A percentile compares a stretch with the other conserved stretches of the same genome.
phyloP scores from a whole-genome alignment of 2,113 vertebrate species.

The Struthio camelus region DNA sequence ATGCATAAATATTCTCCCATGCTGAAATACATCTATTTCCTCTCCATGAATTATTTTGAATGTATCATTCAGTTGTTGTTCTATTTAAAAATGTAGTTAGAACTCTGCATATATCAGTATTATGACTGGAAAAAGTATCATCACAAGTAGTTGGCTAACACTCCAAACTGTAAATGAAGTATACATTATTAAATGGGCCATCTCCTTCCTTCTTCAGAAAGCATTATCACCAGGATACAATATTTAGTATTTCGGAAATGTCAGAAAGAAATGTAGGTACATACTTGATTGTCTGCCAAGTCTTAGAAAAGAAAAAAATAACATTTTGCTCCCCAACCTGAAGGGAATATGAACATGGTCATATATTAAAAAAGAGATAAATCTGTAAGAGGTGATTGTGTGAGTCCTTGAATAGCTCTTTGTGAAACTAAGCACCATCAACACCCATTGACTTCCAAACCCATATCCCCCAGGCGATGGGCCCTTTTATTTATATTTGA shows the following conservation, averaged over 20 bases:
- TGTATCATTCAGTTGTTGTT: conserved; percentile 73
- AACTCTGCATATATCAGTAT: conserved; percentile 63
- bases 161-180: conserved; percentile 72
- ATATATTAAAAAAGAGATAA: conserved; percentile 30
- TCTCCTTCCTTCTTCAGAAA: conserved; percentile 40
- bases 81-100: conserved; percentile 74
- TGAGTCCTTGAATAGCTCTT: conserved; percentile 12
- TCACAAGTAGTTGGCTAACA: conserved; percentile 52
- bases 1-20: conserved; percentile 84
- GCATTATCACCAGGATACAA: conserved; percentile 58
- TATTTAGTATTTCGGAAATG: conserved; percentile 62
- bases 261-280: conserved; percentile 53
- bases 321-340: conserved; percentile 24
- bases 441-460: conserved; percentile 4
- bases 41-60: conserved; percentile 78
- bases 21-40: conserved; percentile 79
- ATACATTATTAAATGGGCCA: conserved; percentile 72
- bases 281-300: conserved; percentile 51
- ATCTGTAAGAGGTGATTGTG: conserved; percentile 20
- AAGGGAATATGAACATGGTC: conserved; percentile 33
- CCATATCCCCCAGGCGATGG: conserved; percentile 3
- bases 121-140: conserved; percentile 63
- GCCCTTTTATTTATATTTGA: conserved; percentile 46
- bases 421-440: conserved; percentile 33
- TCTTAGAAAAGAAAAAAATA: not conserved